These are phyloP conservation scores for Caenorhabditis sp. DNA, from an alignment of 2,888 invertebrate species.

Conservation along the genomic window DNA sequence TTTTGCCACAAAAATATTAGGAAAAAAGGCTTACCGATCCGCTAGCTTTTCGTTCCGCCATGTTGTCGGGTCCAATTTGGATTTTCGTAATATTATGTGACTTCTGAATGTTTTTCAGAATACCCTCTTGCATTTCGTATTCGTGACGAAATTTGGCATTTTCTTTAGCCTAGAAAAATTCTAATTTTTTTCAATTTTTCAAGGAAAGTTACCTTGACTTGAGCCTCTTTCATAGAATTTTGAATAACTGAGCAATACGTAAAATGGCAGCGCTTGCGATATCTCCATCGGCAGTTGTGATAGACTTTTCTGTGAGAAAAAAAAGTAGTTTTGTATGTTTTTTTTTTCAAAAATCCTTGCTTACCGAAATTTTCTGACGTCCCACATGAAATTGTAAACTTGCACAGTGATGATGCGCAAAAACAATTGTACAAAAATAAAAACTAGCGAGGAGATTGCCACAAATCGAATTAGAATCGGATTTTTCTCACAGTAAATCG, in stretches of 20 bases:
- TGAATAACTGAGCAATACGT: constrained; percentile 67
- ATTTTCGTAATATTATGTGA: constrained; percentile 57
- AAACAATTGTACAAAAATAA: constrained; percentile 66
- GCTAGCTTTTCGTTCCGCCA: background rate
- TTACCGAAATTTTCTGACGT: constrained; percentile 63
- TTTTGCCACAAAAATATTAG: background rate
- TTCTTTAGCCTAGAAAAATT: constrained; percentile 28
- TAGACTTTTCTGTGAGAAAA: constrained; percentile 58
- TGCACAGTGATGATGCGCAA: constrained; percentile 67
- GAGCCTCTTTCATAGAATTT: constrained; percentile 49
- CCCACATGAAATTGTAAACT: constrained; percentile 68
- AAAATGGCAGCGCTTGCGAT: constrained; percentile 69
- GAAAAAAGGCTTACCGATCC: constrained; percentile 2
- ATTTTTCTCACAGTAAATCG: constrained; percentile 51
- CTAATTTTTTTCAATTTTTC: background rate
- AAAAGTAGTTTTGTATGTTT: background rate
- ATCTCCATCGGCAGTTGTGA: constrained; percentile 67
- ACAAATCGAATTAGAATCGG: constrained; percentile 66
- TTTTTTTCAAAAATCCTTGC: background rate
- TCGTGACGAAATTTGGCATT: constrained; percentile 30
- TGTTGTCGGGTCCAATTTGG: constrained; percentile 32
- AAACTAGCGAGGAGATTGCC: constrained; percentile 68
- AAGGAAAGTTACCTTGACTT: constrained; percentile 24
- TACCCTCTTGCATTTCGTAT: constrained; percentile 49
- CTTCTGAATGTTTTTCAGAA: constrained; percentile 48